Conservation (phyloP, 2,888 invertebrate genomes). For the Tryphoninae sp. region DNA sequence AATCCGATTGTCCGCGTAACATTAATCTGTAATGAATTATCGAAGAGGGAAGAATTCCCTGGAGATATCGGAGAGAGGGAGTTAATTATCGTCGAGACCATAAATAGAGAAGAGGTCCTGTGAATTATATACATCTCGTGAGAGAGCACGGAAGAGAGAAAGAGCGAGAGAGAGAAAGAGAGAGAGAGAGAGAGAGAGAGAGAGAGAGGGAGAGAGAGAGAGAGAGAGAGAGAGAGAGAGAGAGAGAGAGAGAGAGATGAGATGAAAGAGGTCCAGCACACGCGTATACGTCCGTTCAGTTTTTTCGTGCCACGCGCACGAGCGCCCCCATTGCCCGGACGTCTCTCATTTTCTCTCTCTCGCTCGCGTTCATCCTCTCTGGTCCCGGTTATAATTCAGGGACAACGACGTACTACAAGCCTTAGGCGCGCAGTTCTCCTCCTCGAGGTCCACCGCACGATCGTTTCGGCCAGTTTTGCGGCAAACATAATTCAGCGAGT, state of each 20-base stretch:
- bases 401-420: slow-evolving; percentile 60
- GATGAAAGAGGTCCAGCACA: slow-evolving; percentile 28
- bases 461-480: slow-evolving; percentile 45
- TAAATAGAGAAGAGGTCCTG: slow-evolving; percentile 55
- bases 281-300: slow-evolving; percentile 36
- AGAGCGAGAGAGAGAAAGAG: slow-evolving; percentile 19
- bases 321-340: slow-evolving; percentile 38
- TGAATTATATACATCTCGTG: slow-evolving; percentile 45
- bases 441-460: slow-evolving; percentile 58
- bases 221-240: slow-evolving; percentile 16
- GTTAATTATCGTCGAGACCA: slow-evolving; percentile 59
- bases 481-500: slow-evolving; percentile 73
- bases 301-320: slow-evolving; percentile 64
- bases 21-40: slow-evolving; percentile 51
- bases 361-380: slow-evolving; percentile 14
- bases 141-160: slow-evolving; percentile 17
- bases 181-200: slow-evolving; percentile 11
- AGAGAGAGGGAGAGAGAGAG: slow-evolving; percentile 24
- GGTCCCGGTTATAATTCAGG: slow-evolving; percentile 62
- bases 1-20: no score
- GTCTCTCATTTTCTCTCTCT: slow-evolving; percentile 6
- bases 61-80: slow-evolving; percentile 42
- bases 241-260: slow-evolving; percentile 14
- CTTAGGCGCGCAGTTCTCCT: slow-evolving; percentile 50
- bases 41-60: slow-evolving; percentile 41